Base-by-base conservation (phyloP, 2,888 invertebrate species). In the Bedellia somnulentella region DNA sequence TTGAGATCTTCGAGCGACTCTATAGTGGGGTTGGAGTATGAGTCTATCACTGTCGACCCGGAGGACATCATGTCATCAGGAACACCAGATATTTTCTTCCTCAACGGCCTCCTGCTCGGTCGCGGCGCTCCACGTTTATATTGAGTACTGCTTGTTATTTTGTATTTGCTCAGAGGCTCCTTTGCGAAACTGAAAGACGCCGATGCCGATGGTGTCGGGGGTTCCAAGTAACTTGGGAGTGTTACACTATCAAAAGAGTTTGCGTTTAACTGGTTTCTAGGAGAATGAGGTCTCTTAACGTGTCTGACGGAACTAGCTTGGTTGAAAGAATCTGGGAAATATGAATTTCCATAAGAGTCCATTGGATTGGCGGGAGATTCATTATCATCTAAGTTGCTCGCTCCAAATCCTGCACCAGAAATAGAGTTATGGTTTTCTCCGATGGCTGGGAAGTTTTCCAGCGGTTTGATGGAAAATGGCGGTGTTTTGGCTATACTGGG, bases 171-270 rank as follows among this genome's bases (percentile, higher is more conserved):
- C 11, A 52, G 44, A 15, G 40, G 40, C 4, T 73, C 68, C 37
- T 70, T 70, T 3, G 50, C 44, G 33, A 62, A 66, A 6, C 55
- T 47, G 36, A 64, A 67, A 1, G 61, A 52, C 8, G 60, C 49
- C 13, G 64, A 49, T 1, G 63, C 60, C 5, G 63, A 58, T 15
- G 66, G 75, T 2, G 62, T 68, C 0, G 77, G 77, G 4, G 77
- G 77, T 43, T 77, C 77, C 34, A 77, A 49, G 35, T 58, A 77
- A 37, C 76, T 77, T 3, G 77, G 76, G 24, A 77, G 42, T 1
- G 71, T 68, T 3, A 54, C 51, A 2, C 59, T 52, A 35, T 68
- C 70, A 37, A 55, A 52, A 25, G 44, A 51, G 6, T 44, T 35
- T 4, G 44, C 39, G 18, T 41, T 38, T 6, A 46, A 26, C 15